Base-by-base conservation (phyloP, 2,888 invertebrate species). In the Eupithecia subfuscata region DNA sequence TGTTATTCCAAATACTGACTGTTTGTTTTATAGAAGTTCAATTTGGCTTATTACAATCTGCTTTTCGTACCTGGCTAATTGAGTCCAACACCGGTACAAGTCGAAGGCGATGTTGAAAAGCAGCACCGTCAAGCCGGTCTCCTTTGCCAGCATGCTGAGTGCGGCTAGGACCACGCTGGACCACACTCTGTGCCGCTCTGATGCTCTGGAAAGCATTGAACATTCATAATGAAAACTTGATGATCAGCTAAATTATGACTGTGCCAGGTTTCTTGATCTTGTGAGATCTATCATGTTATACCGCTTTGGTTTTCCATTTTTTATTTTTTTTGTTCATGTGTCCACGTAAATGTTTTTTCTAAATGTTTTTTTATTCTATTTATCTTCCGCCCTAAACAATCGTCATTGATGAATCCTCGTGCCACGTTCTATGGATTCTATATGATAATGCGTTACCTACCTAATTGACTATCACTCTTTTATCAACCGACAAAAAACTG, bases 91-190 rank as follows among this genome's bases (percentile, higher is more conserved):
- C 84, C 97, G 95, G 89, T 97, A 97, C 75, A 97, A 88, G 86
- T 98, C 98, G 88, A 97, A 97, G 45, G 96, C 95, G 70, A 97
- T 95, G 91, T 98, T 98, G 84, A 98, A 96, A 64, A 97, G 95
- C 12, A 94, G 82, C 2, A 91, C 94, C 0, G 97, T 97, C 75
- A 98, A 95, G 16, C 98, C 98, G 5, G 98, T 98, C 90, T 98
- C 98, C 89, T 98, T 98, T 69, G 98, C 97, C 83, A 98, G 94
- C 97, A 98, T 97, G 84, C 97, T 97, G 70, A 97, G 95, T 0
- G 97, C 96, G 0, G 97, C 97, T 75, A 97, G 92, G 25, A 96
- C 87, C n/a, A 97, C 95, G 84, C 97, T 97, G 74, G 95, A 95
- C 96, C 96, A 96, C n/a, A 97, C 95, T 0, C 92, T 40, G 68